These are phyloP conservation scores for Bellardia bayeri DNA, from an alignment of 2,888 invertebrate genomes.

Conservation along the genomic window DNA sequence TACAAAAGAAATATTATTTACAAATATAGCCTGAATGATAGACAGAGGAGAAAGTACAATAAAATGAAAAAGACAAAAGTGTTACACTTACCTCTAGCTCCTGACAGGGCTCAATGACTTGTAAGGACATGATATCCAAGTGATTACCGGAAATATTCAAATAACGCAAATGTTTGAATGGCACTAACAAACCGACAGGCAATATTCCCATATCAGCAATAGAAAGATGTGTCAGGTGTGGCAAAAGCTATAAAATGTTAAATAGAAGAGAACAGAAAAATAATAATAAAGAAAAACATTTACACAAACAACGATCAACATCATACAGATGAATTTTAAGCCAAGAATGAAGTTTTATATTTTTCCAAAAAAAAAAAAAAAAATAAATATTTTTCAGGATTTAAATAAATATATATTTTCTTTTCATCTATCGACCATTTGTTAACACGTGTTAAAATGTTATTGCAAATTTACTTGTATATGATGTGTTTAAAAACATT, in stretches of 20 bases:
- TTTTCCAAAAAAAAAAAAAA: neutral
- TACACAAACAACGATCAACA: slow-evolving; percentile 34
- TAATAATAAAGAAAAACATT: slow-evolving; percentile 22
- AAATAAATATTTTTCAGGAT: slow-evolving; percentile 15
- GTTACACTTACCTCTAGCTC: slow-evolving; percentile 82
- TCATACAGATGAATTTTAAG: slow-evolving; percentile 21
- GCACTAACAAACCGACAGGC: slow-evolving; percentile 83
- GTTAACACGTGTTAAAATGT: slow-evolving; percentile 53
- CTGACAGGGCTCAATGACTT: slow-evolving; percentile 83
- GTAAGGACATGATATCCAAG: slow-evolving; percentile 85
- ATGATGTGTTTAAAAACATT: slow-evolving; percentile 37
- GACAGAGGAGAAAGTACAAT: slow-evolving; percentile 10
- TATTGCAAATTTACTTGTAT: slow-evolving; percentile 30
- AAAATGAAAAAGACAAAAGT: neutral
- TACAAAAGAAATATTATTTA: slow-evolving; percentile 35
- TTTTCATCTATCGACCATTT: slow-evolving; percentile 12
- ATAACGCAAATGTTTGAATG: slow-evolving; percentile 85
- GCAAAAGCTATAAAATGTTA: slow-evolving; percentile 79
- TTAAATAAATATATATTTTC: slow-evolving; percentile 8
- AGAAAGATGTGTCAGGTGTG: slow-evolving; percentile 82
- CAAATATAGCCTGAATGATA: neutral
- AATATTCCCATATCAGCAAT: slow-evolving; percentile 84
- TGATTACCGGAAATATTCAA: slow-evolving; percentile 91
- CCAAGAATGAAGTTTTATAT: slow-evolving; percentile 25
- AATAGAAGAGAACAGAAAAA: slow-evolving; percentile 57